Percentiles rank a stretch among this genome's conserved stretches.
These are phyloP conservation scores for Bibio marci DNA, from an alignment of 2,888 invertebrate species.

Conservation along the genomic window DNA sequence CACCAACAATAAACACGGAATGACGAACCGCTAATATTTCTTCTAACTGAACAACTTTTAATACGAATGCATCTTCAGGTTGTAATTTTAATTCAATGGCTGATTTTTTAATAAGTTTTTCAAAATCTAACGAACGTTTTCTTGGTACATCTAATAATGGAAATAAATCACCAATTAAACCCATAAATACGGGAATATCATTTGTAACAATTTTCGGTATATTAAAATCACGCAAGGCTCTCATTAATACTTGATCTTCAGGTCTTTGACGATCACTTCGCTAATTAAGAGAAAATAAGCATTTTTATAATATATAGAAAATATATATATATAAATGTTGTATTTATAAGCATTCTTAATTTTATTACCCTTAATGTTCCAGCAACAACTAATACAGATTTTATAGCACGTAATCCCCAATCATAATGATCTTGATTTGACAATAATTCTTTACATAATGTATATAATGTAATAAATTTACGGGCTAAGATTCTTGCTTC, in stretches of 20 bases:
- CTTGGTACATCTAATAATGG: conserved; percentile 85
- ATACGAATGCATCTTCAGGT: conserved; percentile 77
- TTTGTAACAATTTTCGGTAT: conserved; percentile 90
- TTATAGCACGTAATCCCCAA: conserved; percentile 94
- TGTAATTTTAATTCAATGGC: conserved; percentile 72
- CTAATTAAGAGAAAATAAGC: no score
- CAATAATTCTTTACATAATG: conserved; percentile 73
- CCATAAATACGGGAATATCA: conserved; percentile 86
- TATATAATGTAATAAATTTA: conserved; percentile 91
- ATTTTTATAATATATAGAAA: no score
- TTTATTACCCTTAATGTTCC: conserved; percentile 59
- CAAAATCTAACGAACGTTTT: conserved; percentile 73
- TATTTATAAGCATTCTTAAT: no score
- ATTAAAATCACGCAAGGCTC: conserved; percentile 87
- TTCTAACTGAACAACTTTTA: conserved; percentile 77
- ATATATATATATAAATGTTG: no score
- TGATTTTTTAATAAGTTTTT: conserved; percentile 60
- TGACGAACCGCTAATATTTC: conserved; percentile 88
- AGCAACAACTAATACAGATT: conserved; percentile 89
- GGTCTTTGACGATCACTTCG: conserved; percentile 59
- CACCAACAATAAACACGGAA: conserved; percentile 78
- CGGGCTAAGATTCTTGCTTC: conserved; percentile 80
- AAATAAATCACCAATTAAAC: conserved; percentile 83
- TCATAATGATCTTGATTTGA: conserved; percentile 96
- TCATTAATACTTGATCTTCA: conserved; percentile 90